phyloP scores from a whole-genome alignment of 2,888 invertebrate species.

The Acleris literana region DNA sequence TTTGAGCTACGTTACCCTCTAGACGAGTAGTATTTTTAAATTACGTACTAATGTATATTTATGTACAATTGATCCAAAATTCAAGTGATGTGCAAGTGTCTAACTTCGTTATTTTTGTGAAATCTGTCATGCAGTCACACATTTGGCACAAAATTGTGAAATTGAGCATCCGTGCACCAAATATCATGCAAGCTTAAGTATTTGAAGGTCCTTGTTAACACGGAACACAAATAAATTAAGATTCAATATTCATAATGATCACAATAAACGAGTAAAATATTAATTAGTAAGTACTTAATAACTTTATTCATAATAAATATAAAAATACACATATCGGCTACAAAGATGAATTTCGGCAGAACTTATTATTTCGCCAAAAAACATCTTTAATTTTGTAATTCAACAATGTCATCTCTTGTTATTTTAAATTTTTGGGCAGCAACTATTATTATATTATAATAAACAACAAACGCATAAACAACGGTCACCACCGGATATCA shows the following conservation, averaged over 20 bases:
- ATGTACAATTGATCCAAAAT: conserved; percentile 79
- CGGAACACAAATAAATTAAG: neutral
- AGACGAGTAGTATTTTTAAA: conserved; percentile 61
- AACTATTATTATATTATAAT: no score
- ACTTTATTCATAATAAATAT: no score
- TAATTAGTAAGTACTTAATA: neutral
- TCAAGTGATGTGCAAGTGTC: conserved; percentile 54
- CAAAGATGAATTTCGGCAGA: no score
- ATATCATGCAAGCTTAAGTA: conserved; percentile 43
- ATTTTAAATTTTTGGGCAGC: no score
- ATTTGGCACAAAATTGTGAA: conserved; percentile 69
- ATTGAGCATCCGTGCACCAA: conserved; percentile 66
- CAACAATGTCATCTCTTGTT: no score
- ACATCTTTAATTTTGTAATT: no score
- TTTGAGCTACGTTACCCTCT: conserved; percentile 75
- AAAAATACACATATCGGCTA: no score
- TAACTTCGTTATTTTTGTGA: conserved; percentile 44
- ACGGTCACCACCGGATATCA: neutral
- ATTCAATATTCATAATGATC: neutral
- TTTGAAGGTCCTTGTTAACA: conserved; percentile 17
- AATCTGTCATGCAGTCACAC: conserved; percentile 46
- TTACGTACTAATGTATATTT: conserved; percentile 67
- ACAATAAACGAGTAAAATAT: neutral
- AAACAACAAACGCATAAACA: neutral
- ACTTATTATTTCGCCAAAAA: no score